Evolutionary conservation across 2,888 invertebrate genomes (phyloP).

Genomic region (Drosophila peninsularis): DNA sequence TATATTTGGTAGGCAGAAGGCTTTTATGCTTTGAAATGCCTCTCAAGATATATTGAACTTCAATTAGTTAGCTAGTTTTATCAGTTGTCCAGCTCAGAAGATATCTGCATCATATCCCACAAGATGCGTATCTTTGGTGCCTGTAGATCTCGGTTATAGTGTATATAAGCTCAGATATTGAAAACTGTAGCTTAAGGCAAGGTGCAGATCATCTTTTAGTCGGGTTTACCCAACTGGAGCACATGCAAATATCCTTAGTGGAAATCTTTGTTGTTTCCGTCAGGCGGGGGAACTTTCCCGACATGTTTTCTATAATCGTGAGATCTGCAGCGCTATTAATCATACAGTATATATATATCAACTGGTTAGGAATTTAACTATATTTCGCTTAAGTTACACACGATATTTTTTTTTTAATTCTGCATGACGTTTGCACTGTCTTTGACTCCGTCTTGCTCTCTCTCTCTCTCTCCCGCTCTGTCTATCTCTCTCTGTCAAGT

Average conservation of each 20-base stretch:
- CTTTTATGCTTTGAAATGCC: no score
- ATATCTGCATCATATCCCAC: no score
- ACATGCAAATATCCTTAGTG: conserved; percentile 7
- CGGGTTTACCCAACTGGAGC: background rate
- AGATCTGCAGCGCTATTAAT: conserved; percentile 9
- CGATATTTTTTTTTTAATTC: conserved; percentile 1
- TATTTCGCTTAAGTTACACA: background rate
- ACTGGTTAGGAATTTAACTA: conserved; percentile 11
- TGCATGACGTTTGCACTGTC: background rate
- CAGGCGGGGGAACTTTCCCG: conserved; percentile 4
- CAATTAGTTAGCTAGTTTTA: no score
- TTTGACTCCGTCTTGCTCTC: background rate
- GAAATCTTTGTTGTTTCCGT: conserved; percentile 5
- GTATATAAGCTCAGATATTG: no score
- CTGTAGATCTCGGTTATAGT: no score
- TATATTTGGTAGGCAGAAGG: background rate
- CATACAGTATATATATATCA: background rate
- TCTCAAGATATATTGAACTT: no score
- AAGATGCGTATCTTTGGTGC: no score
- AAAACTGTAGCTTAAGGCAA: no score
- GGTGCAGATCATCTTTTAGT: background rate
- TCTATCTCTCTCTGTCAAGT: conserved; percentile 34
- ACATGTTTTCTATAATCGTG: conserved; percentile 1
- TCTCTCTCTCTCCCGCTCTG: background rate
- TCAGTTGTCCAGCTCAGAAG: no score